Evolutionary conservation across 2,113 vertebrate genomes (phyloP), one percentile per base, ranked within the genome.

Genomic region (Leptosomus discolor): DNA sequence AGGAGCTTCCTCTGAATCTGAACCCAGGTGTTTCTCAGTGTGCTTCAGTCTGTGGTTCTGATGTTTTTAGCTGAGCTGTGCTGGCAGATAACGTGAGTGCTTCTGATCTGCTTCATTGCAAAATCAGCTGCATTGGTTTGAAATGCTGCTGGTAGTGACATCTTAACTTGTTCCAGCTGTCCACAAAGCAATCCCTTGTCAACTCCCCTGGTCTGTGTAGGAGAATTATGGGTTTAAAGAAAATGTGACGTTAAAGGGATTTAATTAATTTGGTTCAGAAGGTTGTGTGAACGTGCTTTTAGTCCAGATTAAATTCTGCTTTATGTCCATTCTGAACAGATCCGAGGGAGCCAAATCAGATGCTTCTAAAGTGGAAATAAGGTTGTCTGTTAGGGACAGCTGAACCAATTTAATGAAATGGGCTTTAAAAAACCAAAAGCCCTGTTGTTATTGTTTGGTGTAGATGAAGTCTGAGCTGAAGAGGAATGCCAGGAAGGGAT

Each of bases 101-200:
- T 91, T 64, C 83, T 86, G 18, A 69, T 64, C 67, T 50, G 48
- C 75, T 68, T 68, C 51, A 3, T 15, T 94, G 78, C 78, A 82
- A 67, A 76, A 75, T 92, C 85, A 68, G 34, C 75, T 76, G 65
- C 2, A 0, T 36, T 79, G 68, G 37, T 81, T 91, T 77, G 85
- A 63, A 90, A 46, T 68, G 60, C 67, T 85, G 60, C 82, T 90
- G 61, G 65, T 79, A 67, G 70, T 60, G 88, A 85, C 74, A 79
- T 88, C 74, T 79, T 79, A 75, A 92, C 57, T 94, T 71, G 24
- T 79, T 94, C 81, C 85, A 88, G 70, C 82, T 97, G 82, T 68
- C 94, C 3, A 3, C 61, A 82, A 64, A 94, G 88, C 48, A 64
- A 51, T 48, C 23, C 45, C 45, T 17, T 94, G 88, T 90, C 88